Percentiles rank a stretch among this genome's conserved stretches.
These are phyloP conservation scores for Drosophila triauraria DNA, from an alignment of 1,140 invertebrate genomes.

Conservation along the genomic window DNA sequence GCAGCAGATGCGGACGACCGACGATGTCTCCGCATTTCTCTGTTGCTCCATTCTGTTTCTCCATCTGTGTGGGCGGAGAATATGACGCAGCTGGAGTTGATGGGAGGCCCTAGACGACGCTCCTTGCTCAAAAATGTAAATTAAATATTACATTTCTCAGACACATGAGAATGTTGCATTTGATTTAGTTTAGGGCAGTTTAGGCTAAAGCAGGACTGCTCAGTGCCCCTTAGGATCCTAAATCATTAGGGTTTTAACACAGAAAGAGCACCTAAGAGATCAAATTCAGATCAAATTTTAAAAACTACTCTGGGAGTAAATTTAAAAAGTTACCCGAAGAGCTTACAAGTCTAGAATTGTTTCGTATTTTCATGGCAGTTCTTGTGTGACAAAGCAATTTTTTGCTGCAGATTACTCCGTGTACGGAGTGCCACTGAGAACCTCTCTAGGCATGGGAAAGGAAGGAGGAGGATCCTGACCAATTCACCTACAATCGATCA, in stretches of 20 bases:
- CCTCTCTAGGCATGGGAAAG: neutral
- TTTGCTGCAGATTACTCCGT: conserved; percentile 39
- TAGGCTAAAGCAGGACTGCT: no score
- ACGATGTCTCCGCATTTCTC: conserved; percentile 39
- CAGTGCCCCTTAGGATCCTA: no score
- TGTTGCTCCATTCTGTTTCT: conserved; percentile 28
- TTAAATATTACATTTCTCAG: neutral
- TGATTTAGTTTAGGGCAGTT: no score
- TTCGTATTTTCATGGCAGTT: conserved; percentile 7
- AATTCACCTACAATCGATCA: conserved; percentile 70
- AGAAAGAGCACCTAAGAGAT: no score
- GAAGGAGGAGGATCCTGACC: conserved; percentile 11
- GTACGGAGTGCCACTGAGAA: conserved; percentile 34
- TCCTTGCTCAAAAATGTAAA: neutral
- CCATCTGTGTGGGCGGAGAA: conserved; percentile 67
- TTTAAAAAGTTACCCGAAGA: no score
- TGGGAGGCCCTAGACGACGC: neutral
- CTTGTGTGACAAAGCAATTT: conserved; percentile 57
- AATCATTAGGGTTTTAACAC: no score
- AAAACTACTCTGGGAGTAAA: no score
- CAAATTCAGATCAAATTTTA: no score
- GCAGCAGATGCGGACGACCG: conserved; percentile 46
- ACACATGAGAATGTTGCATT: no score
- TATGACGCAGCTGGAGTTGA: conserved; percentile 58
- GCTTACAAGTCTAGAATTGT: conserved; percentile 25